A percentile compares a stretch with the other conserved stretches of the same genome.
Conservation (phyloP, 2,113 vertebrate genomes). For the Daboia siamensis region DNA sequence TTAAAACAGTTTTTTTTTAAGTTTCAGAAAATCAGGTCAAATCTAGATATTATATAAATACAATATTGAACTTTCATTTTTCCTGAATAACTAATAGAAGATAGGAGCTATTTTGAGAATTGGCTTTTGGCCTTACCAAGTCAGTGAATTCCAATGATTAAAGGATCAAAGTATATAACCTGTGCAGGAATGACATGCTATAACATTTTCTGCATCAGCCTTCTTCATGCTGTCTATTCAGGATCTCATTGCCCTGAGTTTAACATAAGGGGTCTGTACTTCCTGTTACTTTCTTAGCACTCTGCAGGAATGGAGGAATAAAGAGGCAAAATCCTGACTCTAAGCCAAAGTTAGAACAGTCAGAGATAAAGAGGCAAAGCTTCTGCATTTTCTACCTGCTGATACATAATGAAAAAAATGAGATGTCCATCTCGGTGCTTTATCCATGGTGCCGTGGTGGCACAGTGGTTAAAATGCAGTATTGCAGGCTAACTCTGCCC, state of each 20-base stretch:
- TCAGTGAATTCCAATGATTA: neutral
- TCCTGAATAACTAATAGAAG: too few relatives aligned
- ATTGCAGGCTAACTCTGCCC: neutral
- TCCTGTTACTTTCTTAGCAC: neutral
- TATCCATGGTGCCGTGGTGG: neutral
- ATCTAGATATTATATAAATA: neutral
- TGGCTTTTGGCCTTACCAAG: neutral
- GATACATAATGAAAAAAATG: neutral
- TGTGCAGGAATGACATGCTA: neutral
- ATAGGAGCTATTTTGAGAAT: neutral
- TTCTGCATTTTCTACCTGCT: neutral
- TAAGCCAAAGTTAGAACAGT: neutral
- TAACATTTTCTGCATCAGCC: neutral
- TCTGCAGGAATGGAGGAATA: neutral
- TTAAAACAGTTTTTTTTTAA: neutral
- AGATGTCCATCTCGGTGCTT: neutral
- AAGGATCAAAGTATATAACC: neutral
- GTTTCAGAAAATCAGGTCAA: neutral
- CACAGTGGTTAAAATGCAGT: neutral
- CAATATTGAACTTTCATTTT: neutral
- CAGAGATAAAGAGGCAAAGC: neutral
- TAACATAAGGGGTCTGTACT: neutral
- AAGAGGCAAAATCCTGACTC: neutral
- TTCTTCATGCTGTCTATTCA: neutral
- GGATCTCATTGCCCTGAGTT: neutral